Percentiles rank a stretch among this genome's conserved stretches.
Conservation (phyloP, 2,797 vertebrate genomes). For the Tenualosa ilisha region DNA sequence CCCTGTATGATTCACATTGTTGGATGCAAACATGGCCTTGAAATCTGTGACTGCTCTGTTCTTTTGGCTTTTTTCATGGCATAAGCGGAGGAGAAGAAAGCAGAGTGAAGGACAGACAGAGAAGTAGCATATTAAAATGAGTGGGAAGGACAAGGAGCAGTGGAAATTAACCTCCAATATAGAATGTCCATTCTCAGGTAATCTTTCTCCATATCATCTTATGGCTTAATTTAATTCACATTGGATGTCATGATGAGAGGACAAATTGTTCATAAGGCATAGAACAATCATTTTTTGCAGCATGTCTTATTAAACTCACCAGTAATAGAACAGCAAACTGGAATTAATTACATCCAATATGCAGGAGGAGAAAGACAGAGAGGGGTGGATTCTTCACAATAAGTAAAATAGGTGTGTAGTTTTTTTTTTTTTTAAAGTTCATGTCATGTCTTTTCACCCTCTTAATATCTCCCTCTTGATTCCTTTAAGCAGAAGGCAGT, state of each 20-base stretch:
- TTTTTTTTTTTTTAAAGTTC: not conserved
- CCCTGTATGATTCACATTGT: not conserved
- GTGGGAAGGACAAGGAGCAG: conserved; percentile 10
- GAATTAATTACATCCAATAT: conserved; percentile 38
- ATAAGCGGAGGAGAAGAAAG: conserved; percentile 21
- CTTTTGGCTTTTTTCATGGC: not conserved
- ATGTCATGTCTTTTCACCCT: not conserved
- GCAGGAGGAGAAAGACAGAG: conserved; percentile 33
- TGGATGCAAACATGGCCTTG: not conserved
- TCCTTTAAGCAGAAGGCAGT: not conserved
- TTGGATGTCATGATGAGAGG: conserved; percentile 66
- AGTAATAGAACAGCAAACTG: conserved; percentile 55
- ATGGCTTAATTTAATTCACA: conserved; percentile 70
- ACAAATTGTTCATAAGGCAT: conserved; percentile 66
- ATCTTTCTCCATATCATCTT: conserved; percentile 68
- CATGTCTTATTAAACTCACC: conserved; percentile 63
- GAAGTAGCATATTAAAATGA: conserved; percentile 21
- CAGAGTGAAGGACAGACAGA: not conserved
- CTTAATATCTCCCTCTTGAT: not conserved
- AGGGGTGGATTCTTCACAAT: not conserved
- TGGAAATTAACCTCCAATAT: conserved; percentile 43
- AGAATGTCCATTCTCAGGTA: conserved; percentile 49
- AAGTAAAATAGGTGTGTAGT: not conserved
- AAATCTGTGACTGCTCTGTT: conserved; percentile 6
- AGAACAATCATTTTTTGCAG: conserved; percentile 66